Conservation (phyloP, 2,888 invertebrate genomes). For the Protodeltote pygarga region DNA sequence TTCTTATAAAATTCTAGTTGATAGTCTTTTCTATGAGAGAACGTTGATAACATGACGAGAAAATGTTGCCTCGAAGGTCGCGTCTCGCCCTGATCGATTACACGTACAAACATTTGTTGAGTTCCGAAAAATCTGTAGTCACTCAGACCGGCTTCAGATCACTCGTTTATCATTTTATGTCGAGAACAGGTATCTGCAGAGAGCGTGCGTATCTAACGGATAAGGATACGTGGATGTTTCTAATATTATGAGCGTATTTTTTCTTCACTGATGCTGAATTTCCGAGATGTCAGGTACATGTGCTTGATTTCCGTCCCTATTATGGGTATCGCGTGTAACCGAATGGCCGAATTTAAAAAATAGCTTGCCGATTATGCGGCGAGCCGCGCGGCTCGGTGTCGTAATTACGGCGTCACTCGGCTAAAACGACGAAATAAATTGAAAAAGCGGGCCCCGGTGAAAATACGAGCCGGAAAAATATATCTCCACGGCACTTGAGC, state of each 20-base stretch:
- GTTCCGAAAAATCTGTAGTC: slow-evolving; percentile 30
- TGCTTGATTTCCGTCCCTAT: slow-evolving; percentile 44
- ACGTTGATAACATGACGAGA: slow-evolving; percentile 45
- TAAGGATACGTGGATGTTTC: slow-evolving; percentile 32
- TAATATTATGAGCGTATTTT: slow-evolving; percentile 32
- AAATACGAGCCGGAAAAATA: slow-evolving; percentile 76
- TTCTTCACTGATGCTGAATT: slow-evolving; percentile 45
- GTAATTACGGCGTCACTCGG: slow-evolving; percentile 81
- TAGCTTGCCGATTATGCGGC: slow-evolving; percentile 70
- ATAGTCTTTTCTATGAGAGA: slow-evolving; percentile 51
- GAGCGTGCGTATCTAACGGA: slow-evolving; percentile 21
- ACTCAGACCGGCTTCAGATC: slow-evolving; percentile 30
- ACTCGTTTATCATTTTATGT: slow-evolving; percentile 40
- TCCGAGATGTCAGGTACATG: slow-evolving; percentile 53
- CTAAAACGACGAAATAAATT: slow-evolving; percentile 83
- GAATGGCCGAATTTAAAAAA: slow-evolving; percentile 61
- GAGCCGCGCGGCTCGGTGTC: slow-evolving; percentile 62
- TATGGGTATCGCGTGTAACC: slow-evolving; percentile 38
- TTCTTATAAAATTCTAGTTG: slow-evolving; percentile 59
- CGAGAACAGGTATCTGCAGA: slow-evolving; percentile 26
- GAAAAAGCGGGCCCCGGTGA: slow-evolving; percentile 79
- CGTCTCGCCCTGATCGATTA: slow-evolving; percentile 33
- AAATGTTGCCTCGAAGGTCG: slow-evolving; percentile 21
- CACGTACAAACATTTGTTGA: slow-evolving; percentile 35
- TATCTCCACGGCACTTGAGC: slow-evolving; percentile 73